These are phyloP conservation scores for Cynopterus sphinx DNA, from an alignment of 2,797 vertebrate genomes.

Conservation along the genomic window DNA sequence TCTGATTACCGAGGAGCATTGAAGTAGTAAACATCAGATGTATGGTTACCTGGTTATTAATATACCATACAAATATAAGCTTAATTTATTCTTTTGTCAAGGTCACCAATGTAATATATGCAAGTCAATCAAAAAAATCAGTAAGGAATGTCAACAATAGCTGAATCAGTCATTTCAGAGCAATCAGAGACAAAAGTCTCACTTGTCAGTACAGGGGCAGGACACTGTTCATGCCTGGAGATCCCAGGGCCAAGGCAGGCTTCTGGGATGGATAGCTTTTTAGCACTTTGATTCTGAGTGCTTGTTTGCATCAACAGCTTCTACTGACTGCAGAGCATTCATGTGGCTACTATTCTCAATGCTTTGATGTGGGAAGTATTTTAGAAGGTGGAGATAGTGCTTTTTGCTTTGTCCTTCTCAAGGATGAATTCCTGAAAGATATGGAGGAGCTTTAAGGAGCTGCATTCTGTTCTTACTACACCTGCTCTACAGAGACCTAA, in stretches of 20 bases:
- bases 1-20: slow-evolving; percentile 75
- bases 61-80: slow-evolving; percentile 65
- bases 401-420: slow-evolving; percentile 92
- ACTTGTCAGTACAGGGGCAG: background rate
- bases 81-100: slow-evolving; percentile 49
- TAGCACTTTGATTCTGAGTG: slow-evolving; percentile 16
- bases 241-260: background rate
- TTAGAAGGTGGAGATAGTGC: slow-evolving; percentile 88
- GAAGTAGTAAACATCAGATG: slow-evolving; percentile 81
- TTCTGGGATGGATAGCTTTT: slow-evolving; percentile 75
- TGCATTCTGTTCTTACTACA: slow-evolving; percentile 72
- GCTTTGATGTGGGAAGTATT: slow-evolving; percentile 79
- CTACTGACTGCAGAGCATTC: slow-evolving; percentile 65
- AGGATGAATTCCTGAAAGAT: slow-evolving; percentile 86
- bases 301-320: slow-evolving; percentile 31
- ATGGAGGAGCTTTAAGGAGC: slow-evolving; percentile 76
- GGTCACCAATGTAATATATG: slow-evolving; percentile 58
- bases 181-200: background rate
- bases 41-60: slow-evolving; percentile 70
- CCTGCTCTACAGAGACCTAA: slow-evolving; percentile 61
- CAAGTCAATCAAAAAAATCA: slow-evolving; percentile 14
- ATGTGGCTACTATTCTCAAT: slow-evolving; percentile 68
- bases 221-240: background rate
- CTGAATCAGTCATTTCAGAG: background rate
- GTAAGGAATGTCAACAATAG: slow-evolving; percentile 61